These are phyloP conservation scores for Melangyna quadrimaculata DNA, from an alignment of 2,888 invertebrate species.

Conservation along the genomic window DNA sequence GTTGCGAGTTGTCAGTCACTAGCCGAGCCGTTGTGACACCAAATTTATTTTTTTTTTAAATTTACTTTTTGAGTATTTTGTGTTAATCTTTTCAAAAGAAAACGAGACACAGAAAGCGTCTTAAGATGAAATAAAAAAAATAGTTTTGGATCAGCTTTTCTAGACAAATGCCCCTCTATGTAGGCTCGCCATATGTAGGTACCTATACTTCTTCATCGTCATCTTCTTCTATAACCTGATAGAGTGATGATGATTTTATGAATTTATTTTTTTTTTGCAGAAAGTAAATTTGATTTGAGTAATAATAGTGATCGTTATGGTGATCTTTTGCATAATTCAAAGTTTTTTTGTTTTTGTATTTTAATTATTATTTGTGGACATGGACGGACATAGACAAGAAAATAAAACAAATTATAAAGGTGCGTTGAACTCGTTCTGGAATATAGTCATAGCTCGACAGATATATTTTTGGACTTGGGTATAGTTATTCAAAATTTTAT, in stretches of 20 bases:
- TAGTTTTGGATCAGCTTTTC: background rate
- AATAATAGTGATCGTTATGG: background rate
- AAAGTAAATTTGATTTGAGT: conserved; percentile 40
- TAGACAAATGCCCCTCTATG: background rate
- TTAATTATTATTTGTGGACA: background rate
- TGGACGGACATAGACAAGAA: background rate
- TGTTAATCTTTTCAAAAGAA: too few species aligned
- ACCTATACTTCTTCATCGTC: background rate
- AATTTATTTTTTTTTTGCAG: conserved; percentile 10
- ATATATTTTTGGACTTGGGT: conserved; percentile 3
- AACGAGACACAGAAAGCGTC: too few species aligned
- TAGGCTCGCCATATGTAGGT: background rate
- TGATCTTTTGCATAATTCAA: conserved; percentile 68
- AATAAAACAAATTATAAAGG: conserved; percentile 20
- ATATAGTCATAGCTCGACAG: background rate
- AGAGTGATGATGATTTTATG: conserved; percentile 17
- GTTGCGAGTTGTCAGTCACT: too few species aligned
- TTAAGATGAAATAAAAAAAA: background rate
- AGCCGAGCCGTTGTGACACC: too few species aligned
- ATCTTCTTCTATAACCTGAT: background rate
- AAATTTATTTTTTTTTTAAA: too few species aligned
- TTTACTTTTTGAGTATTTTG: too few species aligned
- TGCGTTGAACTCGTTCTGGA: conserved; percentile 41
- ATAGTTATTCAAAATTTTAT: background rate
- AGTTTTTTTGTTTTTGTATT: conserved; percentile 6